These are phyloP conservation scores for Trichonephila inaurata DNA, from an alignment of 1,140 invertebrate genomes.

Conservation along the genomic window DNA sequence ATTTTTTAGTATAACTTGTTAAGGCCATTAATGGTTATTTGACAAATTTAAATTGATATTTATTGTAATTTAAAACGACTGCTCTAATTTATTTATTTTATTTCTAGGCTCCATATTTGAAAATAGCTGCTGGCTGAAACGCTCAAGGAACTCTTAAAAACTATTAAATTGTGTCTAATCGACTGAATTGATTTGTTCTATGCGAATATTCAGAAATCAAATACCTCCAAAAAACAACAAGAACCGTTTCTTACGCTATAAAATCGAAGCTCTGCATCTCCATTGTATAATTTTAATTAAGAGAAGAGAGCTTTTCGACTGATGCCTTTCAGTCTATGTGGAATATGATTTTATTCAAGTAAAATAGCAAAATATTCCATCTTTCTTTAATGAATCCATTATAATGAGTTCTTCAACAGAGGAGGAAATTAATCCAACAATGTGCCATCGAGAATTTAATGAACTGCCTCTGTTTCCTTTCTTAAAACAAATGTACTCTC, in stretches of 20 bases:
- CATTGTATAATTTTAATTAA: not conserved
- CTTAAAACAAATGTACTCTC: not conserved
- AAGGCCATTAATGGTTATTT: no score
- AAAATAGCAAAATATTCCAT: not conserved
- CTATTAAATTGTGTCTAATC: no score
- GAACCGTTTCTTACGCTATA: not conserved
- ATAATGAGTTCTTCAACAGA: not conserved
- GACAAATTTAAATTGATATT: no score
- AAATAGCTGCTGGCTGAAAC: no score
- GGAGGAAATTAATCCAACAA: not conserved
- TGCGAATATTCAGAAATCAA: no score
- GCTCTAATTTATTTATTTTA: no score
- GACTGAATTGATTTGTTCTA: no score
- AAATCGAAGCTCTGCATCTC: not conserved
- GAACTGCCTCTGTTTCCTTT: not conserved
- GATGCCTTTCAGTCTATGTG: not conserved
- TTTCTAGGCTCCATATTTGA: no score
- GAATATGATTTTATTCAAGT: constrained; percentile 24
- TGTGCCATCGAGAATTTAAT: not conserved
- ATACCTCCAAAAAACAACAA: not conserved
- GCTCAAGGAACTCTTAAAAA: no score
- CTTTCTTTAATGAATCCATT: constrained; percentile 16
- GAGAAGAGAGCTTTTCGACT: not conserved
- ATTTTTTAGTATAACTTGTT: no score
- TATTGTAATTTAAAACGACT: no score